Percentiles rank a stretch among this genome's conserved stretches.
Conservation (phyloP, 2,888 invertebrate species). For the Leucoma salicis region DNA sequence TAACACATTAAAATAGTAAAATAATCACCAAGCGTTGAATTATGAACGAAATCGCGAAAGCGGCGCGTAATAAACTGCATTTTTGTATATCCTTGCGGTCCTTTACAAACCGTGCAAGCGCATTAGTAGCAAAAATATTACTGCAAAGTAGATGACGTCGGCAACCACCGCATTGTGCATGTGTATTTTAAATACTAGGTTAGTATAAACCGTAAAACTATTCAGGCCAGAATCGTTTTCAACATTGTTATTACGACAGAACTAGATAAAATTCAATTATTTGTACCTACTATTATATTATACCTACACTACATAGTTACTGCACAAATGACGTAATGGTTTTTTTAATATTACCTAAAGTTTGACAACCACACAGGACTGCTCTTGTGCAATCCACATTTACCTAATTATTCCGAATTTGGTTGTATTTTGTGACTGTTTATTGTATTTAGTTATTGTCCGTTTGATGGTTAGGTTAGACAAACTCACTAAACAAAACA, state of each 20-base stretch:
- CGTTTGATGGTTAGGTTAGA: no score
- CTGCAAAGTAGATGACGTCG: slow-evolving; percentile 80
- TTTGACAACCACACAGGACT: no score
- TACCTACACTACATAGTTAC: no score
- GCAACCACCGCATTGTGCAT: slow-evolving; percentile 76
- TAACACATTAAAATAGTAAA: slow-evolving; percentile 14
- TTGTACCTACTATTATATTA: no score
- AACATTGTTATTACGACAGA: slow-evolving; percentile 24
- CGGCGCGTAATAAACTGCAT: slow-evolving; percentile 64
- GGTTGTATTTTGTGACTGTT: no score
- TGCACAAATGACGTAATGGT: no score
- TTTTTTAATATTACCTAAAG: no score
- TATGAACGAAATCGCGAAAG: slow-evolving; percentile 51
- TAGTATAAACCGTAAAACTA: slow-evolving; percentile 64
- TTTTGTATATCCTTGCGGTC: slow-evolving; percentile 63
- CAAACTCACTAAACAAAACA: no score
- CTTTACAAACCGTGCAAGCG: slow-evolving; percentile 70
- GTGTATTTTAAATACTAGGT: slow-evolving; percentile 76
- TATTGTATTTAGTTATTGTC: no score
- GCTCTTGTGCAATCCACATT: no score
- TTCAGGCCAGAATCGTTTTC: slow-evolving; percentile 52
- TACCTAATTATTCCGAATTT: no score
- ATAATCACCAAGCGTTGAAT: slow-evolving; percentile 39
- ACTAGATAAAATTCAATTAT: slow-evolving; percentile 10
- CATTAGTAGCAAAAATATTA: slow-evolving; percentile 78